These are phyloP conservation scores for Agriopis leucophaearia DNA, from an alignment of 2,888 invertebrate genomes.

Conservation along the genomic window DNA sequence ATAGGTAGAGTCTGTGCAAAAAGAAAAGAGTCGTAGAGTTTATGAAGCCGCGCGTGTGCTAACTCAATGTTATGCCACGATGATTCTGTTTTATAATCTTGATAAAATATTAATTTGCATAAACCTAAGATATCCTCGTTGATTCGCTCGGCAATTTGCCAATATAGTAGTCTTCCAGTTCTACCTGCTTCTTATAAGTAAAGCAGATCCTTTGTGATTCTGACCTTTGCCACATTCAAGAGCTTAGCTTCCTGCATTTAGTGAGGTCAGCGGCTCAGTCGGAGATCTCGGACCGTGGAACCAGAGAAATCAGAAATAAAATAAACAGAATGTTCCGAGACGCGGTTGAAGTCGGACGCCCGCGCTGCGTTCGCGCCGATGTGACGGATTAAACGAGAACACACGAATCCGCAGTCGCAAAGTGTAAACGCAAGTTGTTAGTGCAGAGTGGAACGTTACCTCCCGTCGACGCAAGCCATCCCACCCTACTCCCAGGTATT, in stretches of 20 bases:
- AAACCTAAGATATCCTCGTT: conserved; percentile 22
- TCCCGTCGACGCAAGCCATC: conserved; percentile 47
- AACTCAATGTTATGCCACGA: no score
- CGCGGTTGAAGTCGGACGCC: conserved; percentile 51
- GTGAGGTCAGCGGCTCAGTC: conserved; percentile 64
- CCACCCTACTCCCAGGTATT: conserved; percentile 69
- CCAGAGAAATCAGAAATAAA: conserved; percentile 2
- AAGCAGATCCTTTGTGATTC: conserved; percentile 28
- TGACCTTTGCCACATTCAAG: conserved; percentile 60
- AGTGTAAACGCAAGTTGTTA: conserved; percentile 57
- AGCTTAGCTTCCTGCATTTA: conserved; percentile 64
- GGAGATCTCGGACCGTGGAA: conserved; percentile 4
- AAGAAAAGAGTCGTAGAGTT: no score
- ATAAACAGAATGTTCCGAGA: conserved; percentile 58
- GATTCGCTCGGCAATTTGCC: conserved; percentile 30
- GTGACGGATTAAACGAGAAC: conserved; percentile 17
- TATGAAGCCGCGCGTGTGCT: no score
- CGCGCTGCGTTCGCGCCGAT: conserved; percentile 48
- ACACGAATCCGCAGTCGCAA: conserved; percentile 50
- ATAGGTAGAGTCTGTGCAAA: no score
- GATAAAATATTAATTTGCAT: conserved; percentile 8
- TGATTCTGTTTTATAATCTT: no score
- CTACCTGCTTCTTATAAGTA: not conserved
- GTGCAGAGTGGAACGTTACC: conserved; percentile 57
- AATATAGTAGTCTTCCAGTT: conserved; percentile 11